phyloP scores from a whole-genome alignment of 2,888 invertebrate species.

The Argyresthia goedartella region DNA sequence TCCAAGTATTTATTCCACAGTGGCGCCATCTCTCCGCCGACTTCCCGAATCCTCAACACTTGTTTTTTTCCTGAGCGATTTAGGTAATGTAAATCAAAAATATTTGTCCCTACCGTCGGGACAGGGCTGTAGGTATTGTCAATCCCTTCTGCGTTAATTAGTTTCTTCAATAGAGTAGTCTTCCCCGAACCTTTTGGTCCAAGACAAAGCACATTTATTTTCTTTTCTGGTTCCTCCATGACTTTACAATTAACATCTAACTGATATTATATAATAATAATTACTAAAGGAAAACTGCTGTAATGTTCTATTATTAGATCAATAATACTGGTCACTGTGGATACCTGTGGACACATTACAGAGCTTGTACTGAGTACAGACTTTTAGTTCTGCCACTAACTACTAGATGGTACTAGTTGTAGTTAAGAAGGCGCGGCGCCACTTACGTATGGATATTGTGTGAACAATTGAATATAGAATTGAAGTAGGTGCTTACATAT shows the following conservation, averaged over 20 bases:
- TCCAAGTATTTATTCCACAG: slow-evolving; percentile 84
- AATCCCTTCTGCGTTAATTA: slow-evolving; percentile 77
- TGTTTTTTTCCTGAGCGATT: slow-evolving; percentile 63
- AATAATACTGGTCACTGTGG: no score
- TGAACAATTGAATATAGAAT: no score
- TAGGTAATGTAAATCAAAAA: slow-evolving; percentile 74
- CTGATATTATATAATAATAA: no score
- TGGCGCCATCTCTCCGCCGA: slow-evolving; percentile 87
- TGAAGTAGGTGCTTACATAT: no score
- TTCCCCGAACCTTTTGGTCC: slow-evolving; percentile 87
- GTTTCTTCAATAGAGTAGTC: slow-evolving; percentile 80
- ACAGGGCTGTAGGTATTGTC: slow-evolving; percentile 84
- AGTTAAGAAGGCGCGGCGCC: no score
- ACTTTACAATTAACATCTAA: not conserved
- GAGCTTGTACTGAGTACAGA: no score
- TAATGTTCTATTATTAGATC: no score
- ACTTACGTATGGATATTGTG: no score
- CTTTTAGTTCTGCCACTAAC: no score
- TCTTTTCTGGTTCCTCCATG: slow-evolving; percentile 56
- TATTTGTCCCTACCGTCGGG: slow-evolving; percentile 84
- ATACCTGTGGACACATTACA: no score
- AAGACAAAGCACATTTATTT: slow-evolving; percentile 73
- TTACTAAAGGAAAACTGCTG: no score
- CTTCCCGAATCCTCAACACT: slow-evolving; percentile 75
- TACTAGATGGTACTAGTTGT: no score